These are phyloP conservation scores for Diprion similis DNA, from an alignment of 1,140 invertebrate species.

Conservation along the genomic window DNA sequence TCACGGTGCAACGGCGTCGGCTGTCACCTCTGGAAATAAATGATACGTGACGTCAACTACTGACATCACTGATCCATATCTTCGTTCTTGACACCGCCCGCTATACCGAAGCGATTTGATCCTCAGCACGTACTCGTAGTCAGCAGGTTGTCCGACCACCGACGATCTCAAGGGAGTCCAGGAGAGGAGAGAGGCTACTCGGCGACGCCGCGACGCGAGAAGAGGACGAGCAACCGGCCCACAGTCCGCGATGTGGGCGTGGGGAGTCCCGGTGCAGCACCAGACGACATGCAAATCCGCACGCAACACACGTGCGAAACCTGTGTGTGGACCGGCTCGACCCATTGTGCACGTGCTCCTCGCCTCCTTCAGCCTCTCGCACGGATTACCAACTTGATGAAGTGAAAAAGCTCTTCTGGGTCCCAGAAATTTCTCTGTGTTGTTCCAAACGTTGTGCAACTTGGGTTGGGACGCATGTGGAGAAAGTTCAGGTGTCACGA, in stretches of 20 bases:
- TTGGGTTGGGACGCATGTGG: slow-evolving; percentile 19
- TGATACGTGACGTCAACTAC: slow-evolving; percentile 53
- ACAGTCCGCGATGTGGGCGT: slow-evolving; percentile 21
- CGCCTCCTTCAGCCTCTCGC: slow-evolving; percentile 51
- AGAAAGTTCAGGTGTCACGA: background rate
- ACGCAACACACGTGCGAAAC: slow-evolving; percentile 15
- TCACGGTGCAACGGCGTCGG: slow-evolving; percentile 17
- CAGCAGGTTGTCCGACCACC: too few species aligned
- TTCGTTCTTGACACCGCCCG: slow-evolving; percentile 35
- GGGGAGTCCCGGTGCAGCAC: slow-evolving; percentile 4
- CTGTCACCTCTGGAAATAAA: slow-evolving; percentile 56
- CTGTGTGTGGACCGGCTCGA: background rate
- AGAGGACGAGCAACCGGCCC: slow-evolving; percentile 32
- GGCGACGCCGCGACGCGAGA: slow-evolving; percentile 6
- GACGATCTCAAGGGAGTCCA: too few species aligned
- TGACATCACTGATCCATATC: slow-evolving; percentile 60
- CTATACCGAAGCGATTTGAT: too few species aligned
- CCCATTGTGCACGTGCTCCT: slow-evolving; percentile 15
- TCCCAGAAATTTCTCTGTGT: too few species aligned
- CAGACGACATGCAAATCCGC: slow-evolving; percentile 57
- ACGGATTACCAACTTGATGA: too few species aligned
- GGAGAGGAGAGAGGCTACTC: too few species aligned
- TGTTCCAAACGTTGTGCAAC: slow-evolving; percentile 11
- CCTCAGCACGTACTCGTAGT: too few species aligned
- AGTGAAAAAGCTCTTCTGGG: too few species aligned